A percentile compares a stretch with the other conserved stretches of the same genome.
Evolutionary conservation across 1,140 invertebrate genomes (phyloP).

Genomic region (Pararge aegeria): DNA sequence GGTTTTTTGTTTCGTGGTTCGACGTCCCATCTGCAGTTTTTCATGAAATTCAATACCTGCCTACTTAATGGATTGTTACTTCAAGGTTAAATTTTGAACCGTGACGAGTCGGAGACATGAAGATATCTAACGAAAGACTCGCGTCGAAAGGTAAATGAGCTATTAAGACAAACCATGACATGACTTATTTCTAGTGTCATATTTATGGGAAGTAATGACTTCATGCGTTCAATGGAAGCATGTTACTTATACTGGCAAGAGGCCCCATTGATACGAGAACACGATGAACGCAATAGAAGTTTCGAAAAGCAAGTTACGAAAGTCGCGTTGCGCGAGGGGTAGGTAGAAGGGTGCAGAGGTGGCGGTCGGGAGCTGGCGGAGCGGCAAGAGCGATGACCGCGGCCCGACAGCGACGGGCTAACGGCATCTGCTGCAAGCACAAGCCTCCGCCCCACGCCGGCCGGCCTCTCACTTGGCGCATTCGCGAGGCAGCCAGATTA

Average conservation of each 20-base stretch:
- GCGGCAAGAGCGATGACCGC: slow-evolving; percentile 68
- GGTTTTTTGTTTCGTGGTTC: no score
- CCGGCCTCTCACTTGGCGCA: slow-evolving; percentile 36
- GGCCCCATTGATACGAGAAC: no score
- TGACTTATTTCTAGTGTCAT: not conserved
- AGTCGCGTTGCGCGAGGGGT: slow-evolving; percentile 10
- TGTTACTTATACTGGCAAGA: no score
- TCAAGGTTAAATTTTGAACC: not conserved
- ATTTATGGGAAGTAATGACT: no score
- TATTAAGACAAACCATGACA: not conserved
- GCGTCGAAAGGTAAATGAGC: not conserved
- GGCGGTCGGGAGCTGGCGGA: slow-evolving; percentile 49
- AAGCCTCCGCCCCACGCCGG: slow-evolving; percentile 5
- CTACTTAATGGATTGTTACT: not conserved
- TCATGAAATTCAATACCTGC: not conserved
- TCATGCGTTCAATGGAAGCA: no score
- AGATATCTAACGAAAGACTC: not conserved
- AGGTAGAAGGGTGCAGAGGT: slow-evolving; percentile 39
- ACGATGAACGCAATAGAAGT: no score
- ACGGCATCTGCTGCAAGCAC: slow-evolving; percentile 54
- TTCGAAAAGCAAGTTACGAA: no score
- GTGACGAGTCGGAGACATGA: not conserved
- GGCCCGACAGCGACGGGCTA: slow-evolving; percentile 41
- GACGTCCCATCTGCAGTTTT: no score
- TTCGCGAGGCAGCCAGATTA: slow-evolving; percentile 21